These are phyloP conservation scores for Sepiola atlantica DNA, from an alignment of 2,888 invertebrate genomes.

Conservation along the genomic window DNA sequence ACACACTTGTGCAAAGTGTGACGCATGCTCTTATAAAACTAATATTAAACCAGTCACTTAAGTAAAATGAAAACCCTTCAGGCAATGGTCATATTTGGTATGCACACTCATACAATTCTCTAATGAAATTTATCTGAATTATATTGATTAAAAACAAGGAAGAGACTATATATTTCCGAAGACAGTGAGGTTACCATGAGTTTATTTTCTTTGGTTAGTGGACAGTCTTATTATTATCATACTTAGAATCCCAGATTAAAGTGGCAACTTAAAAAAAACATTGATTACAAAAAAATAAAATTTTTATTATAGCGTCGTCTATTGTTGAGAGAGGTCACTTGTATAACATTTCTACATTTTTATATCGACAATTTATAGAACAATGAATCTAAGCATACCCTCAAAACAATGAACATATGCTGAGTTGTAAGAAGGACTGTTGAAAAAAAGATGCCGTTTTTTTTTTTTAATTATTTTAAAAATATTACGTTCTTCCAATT, in stretches of 20 bases:
- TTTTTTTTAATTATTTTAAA: too few species aligned
- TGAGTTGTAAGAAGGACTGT: too few species aligned
- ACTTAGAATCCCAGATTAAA: not conserved
- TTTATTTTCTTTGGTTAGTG: slow-evolving; percentile 14
- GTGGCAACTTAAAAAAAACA: too few species aligned
- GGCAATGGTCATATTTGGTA: not conserved
- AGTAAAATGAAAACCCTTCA: not conserved
- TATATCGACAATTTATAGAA: too few species aligned
- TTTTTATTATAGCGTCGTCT: too few species aligned
- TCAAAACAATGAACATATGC: too few species aligned
- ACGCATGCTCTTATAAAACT: not conserved
- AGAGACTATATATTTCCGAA: not conserved
- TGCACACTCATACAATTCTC: slow-evolving; percentile 12
- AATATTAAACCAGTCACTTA: not conserved
- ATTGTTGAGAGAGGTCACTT: too few species aligned
- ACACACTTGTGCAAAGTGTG: not conserved
- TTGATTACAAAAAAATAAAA: too few species aligned
- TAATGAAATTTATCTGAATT: slow-evolving; percentile 8
- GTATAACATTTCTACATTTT: too few species aligned
- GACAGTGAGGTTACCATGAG: not conserved
- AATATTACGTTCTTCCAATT: too few species aligned
- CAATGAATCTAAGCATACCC: too few species aligned
- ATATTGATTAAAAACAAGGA: not conserved
- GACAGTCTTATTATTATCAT: not conserved
- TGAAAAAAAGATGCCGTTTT: too few species aligned